Evolutionary conservation across 92 coral and sea anemone species (phyloP).

Genomic region (Zoanthus solanderi): DNA sequence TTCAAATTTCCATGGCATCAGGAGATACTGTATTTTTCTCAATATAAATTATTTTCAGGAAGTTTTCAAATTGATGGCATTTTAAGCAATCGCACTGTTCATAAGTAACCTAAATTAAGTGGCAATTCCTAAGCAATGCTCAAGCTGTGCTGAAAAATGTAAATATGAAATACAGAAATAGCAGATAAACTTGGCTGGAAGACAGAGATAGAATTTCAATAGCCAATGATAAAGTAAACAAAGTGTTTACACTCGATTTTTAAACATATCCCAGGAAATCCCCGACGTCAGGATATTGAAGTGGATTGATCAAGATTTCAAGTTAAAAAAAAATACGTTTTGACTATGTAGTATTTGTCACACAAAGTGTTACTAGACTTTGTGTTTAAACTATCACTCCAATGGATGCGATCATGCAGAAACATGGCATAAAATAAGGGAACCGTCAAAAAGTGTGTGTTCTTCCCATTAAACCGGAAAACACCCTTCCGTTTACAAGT

Average conservation of each 20-base stretch:
- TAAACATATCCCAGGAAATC: conserved; percentile 25
- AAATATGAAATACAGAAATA: no score
- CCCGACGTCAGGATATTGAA: conserved; percentile 1
- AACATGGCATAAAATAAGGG: neutral
- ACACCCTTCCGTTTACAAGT: conserved; percentile 33
- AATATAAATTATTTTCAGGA: no score
- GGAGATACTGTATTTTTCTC: no score
- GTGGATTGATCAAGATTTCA: neutral
- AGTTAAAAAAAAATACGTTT: neutral
- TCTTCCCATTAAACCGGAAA: conserved; percentile 31
- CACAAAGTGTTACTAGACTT: neutral
- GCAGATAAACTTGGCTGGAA: neutral
- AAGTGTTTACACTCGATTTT: neutral
- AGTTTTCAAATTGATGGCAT: no score
- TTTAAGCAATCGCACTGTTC: no score
- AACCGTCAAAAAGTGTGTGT: neutral
- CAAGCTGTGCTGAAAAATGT: no score
- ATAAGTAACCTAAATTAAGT: no score
- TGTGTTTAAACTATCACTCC: neutral
- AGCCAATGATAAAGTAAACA: neutral
- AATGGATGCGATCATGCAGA: conserved; percentile 3
- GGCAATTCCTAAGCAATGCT: no score
- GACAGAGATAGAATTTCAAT: neutral
- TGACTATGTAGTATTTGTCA: neutral
- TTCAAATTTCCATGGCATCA: no score